Conservation (phyloP, 1,140 invertebrate genomes). For the Drosophila parvula region DNA sequence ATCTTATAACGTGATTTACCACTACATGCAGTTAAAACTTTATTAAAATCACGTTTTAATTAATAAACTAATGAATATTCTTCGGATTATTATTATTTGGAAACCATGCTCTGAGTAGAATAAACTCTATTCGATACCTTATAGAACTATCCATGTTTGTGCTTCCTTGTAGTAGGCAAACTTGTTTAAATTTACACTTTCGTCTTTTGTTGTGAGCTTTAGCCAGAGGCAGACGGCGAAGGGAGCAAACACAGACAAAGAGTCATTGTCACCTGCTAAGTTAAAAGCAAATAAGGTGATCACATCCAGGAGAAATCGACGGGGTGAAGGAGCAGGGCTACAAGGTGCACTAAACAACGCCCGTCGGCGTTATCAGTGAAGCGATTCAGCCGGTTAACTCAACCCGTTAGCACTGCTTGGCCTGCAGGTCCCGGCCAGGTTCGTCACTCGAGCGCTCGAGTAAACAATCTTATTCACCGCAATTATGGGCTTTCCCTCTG, state of each 20-base stretch:
- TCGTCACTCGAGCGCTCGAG: slow-evolving; percentile 33
- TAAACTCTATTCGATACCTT: slow-evolving; percentile 5
- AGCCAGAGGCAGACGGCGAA: neutral
- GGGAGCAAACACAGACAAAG: slow-evolving; percentile 51
- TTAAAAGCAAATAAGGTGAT: slow-evolving; percentile 49
- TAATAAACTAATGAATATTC: neutral
- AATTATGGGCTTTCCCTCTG: slow-evolving; percentile 10
- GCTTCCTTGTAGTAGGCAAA: slow-evolving; percentile 36
- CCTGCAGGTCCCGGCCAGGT: slow-evolving; percentile 30
- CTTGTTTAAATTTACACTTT: slow-evolving; percentile 61
- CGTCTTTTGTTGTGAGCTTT: slow-evolving; percentile 37
- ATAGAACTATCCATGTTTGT: neutral
- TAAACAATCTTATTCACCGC: slow-evolving; percentile 40
- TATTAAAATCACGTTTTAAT: neutral
- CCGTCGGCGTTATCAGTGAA: slow-evolving; percentile 33
- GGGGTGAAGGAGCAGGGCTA: slow-evolving; percentile 2
- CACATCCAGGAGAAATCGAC: neutral
- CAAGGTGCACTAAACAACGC: slow-evolving; percentile 7
- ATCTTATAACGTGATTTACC: neutral
- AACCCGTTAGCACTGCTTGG: slow-evolving; percentile 10
- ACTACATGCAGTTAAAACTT: neutral
- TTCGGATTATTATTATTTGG: neutral
- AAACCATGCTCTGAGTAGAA: neutral
- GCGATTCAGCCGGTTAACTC: slow-evolving; percentile 23
- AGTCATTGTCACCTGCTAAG: slow-evolving; percentile 69